These are phyloP conservation scores for Parotocinclus haroldoi DNA, from an alignment of 2,797 vertebrate species.

Conservation along the genomic window DNA sequence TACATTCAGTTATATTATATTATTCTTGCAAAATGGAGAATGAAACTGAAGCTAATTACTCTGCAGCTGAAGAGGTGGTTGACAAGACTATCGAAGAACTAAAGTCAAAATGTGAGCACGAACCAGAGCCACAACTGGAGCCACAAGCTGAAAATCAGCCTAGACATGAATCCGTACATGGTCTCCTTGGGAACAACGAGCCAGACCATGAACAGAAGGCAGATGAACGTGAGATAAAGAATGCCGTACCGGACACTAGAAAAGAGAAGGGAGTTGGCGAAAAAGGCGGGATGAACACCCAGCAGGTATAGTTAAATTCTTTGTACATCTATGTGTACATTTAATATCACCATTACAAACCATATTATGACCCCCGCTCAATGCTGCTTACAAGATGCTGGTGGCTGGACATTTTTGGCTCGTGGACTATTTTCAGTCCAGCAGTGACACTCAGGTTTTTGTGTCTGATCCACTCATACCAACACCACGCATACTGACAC, in stretches of 20 bases:
- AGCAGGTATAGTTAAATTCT: too few species aligned
- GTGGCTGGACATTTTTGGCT: too few species aligned
- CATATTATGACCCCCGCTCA: too few species aligned
- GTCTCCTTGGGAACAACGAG: slow-evolving; percentile 31
- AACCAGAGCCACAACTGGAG: slow-evolving; percentile 6
- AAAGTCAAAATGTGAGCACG: slow-evolving; percentile 41
- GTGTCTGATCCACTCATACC: too few species aligned
- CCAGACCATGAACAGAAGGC: slow-evolving; percentile 43
- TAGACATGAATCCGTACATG: slow-evolving; percentile 22
- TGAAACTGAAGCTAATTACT: slow-evolving; percentile 22
- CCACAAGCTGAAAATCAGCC: slow-evolving; percentile 18
- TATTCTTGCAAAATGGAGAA: background rate
- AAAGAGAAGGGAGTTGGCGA: slow-evolving; percentile 45
- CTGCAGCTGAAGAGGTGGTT: slow-evolving; percentile 52
- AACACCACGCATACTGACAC: too few species aligned
- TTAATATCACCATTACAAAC: too few species aligned
- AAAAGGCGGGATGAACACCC: slow-evolving; percentile 59
- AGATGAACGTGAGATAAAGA: slow-evolving; percentile 12
- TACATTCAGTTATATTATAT: background rate
- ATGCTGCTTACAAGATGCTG: too few species aligned
- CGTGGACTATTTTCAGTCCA: too few species aligned
- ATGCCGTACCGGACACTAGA: slow-evolving; percentile 13
- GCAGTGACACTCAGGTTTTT: too few species aligned
- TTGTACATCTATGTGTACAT: too few species aligned
- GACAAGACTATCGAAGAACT: slow-evolving; percentile 48